Evolutionary conservation across 2,888 invertebrate genomes (phyloP), one percentile per base, ranked within the genome.

Genomic region (Gortyna flavago): DNA sequence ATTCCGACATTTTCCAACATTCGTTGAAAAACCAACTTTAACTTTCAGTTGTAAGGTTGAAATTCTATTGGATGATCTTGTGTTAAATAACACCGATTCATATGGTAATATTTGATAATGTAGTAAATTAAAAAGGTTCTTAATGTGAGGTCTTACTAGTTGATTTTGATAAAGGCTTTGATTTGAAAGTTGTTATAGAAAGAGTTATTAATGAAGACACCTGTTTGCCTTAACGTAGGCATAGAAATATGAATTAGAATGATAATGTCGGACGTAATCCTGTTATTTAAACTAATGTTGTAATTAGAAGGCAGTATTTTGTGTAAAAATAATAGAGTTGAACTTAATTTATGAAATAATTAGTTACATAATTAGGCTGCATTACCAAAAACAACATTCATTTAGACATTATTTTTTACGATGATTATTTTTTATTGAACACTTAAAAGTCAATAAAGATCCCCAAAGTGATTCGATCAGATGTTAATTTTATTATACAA

Each of bases 1-100:
- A 92, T 92, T 93, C 90, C 88, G 75, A 83, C 82, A 83, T 80
- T 80, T 69, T 38, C 68, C 61, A 51, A 75, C 54, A n/a, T 25
- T 48, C 76, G 76, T 73, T 73, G 64, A 44, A 86, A 86, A 72
- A 51, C 35, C 66, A 70, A 81, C 86, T 80, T 74, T 81, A 83
- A 54, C 29, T 21, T 35, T 6, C 5, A 18, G 11, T 13, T 0
- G 9, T 84, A 83, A 61, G 44, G 73, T 80, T 78, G 57, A 72
- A 35, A 75, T 83, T 89, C 8, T 1, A 16, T 32, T 77, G 51
- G 16, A 38, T 66, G 25, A 4, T 29, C 7, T 18, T 13, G 29
- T 77, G 73, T 85, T 75, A 84, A 75, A 78, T 85, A 86, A 89
- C 62, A 69, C 48, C 76, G 69, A 83, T 88, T 80, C 32, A 67